Evolutionary conservation across 2,888 invertebrate genomes (phyloP).

Genomic region (Camptogramma bilineatum): DNA sequence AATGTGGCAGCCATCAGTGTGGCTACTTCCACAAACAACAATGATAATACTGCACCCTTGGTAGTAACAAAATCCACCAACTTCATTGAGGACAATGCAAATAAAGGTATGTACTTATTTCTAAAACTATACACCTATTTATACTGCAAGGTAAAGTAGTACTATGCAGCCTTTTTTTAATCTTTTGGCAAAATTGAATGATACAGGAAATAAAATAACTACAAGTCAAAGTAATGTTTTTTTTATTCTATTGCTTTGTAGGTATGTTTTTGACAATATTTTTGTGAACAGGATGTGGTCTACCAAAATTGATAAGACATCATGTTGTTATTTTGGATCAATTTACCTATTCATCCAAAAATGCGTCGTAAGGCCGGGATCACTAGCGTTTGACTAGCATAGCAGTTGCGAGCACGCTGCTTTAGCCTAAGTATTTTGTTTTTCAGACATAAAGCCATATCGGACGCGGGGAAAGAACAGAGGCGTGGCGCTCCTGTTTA

Average conservation of each 20-base stretch:
- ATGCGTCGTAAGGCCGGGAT: not conserved
- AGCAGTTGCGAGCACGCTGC: no score
- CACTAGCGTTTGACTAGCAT: no score
- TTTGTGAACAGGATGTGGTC: conserved; percentile 22
- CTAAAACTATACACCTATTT: not conserved
- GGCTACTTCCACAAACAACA: conserved; percentile 18
- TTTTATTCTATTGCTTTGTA: not conserved
- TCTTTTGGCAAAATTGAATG: not conserved
- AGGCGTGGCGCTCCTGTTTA: conserved; percentile 87
- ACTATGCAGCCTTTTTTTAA: not conserved
- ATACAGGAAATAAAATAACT: not conserved
- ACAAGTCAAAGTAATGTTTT: not conserved
- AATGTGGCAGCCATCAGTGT: not conserved
- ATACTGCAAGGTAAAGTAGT: not conserved
- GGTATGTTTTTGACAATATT: not conserved
- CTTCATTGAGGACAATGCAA: conserved; percentile 47
- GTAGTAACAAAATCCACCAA: conserved; percentile 39
- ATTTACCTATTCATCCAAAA: no score
- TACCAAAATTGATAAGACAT: conserved; percentile 4
- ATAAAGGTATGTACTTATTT: conserved; percentile 54
- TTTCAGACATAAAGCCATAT: conserved; percentile 73
- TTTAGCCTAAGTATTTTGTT: no score
- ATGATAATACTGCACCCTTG: conserved; percentile 29
- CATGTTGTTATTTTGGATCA: not conserved
- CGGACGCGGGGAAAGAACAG: conserved; percentile 83